phyloP scores from a whole-genome alignment of 1,140 invertebrate genomes.

The Oscheius sp. region DNA sequence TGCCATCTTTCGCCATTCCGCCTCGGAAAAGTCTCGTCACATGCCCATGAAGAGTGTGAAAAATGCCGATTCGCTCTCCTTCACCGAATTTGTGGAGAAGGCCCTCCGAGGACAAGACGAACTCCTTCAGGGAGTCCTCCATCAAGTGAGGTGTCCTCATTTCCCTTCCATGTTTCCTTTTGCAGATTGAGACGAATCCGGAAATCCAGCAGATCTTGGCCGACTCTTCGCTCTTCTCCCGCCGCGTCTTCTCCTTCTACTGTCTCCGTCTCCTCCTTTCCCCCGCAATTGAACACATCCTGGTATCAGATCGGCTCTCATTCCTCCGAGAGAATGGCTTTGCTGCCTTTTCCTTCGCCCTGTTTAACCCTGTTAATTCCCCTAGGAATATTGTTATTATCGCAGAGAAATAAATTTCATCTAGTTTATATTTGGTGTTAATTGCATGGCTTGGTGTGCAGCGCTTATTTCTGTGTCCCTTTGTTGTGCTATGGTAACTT shows the following conservation, averaged over 20 bases:
- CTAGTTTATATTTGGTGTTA: background rate
- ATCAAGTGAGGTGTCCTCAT: conserved; percentile 1
- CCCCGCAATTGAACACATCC: conserved; percentile 47
- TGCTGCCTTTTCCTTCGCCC: conserved; percentile 17
- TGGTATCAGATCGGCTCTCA: conserved; percentile 42
- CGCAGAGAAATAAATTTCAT: conserved; percentile 30
- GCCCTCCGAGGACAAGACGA: conserved; percentile 24
- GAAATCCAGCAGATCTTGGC: conserved; percentile 17
- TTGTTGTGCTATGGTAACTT: background rate
- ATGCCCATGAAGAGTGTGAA: background rate
- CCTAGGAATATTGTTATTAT: conserved; percentile 48
- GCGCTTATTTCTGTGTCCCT: background rate
- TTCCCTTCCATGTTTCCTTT: background rate
- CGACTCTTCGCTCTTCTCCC: background rate
- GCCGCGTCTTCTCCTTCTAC: conserved; percentile 35
- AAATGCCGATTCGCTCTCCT: conserved; percentile 7
- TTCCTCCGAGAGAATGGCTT: conserved; percentile 42
- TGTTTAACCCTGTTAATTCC: conserved; percentile 47
- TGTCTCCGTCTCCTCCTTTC: conserved; percentile 45
- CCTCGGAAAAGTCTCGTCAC: background rate
- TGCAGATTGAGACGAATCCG: conserved; percentile 26
- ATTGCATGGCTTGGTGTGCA: background rate
- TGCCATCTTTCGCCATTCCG: background rate
- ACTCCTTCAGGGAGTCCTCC: conserved; percentile 10
- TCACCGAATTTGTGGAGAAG: conserved; percentile 38